Conservation (phyloP, 2,888 invertebrate species). For the Drosophila monieri region DNA sequence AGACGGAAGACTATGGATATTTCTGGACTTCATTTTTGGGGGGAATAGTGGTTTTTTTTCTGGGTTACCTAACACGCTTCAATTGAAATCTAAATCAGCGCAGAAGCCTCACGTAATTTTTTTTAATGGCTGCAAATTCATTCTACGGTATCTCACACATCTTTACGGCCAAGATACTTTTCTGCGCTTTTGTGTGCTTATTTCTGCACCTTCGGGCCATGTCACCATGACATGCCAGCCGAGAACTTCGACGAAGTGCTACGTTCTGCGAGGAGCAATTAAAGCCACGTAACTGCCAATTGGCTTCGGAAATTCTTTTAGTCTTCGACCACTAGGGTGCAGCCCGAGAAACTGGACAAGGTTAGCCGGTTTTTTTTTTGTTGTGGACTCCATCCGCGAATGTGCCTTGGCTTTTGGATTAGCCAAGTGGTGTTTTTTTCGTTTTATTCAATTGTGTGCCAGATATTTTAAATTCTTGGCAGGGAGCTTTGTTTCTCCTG, state of each 20-base stretch:
- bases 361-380: constrained; percentile 64
- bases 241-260: constrained; percentile 18
- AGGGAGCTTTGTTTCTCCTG: constrained; percentile 58
- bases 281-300: constrained; percentile 69
- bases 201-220: constrained; percentile 45
- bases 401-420: constrained; percentile 31
- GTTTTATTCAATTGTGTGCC: constrained; percentile 72
- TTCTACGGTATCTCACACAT: constrained; percentile 2
- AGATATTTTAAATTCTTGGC: constrained; percentile 73
- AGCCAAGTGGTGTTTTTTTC: constrained; percentile 24
- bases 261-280: constrained; percentile 41
- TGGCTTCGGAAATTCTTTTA: constrained; percentile 68
- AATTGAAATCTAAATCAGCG: constrained; percentile 34
- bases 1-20: constrained; percentile 6
- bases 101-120: constrained; percentile 65
- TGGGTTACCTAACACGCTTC: constrained; percentile 33
- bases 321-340: constrained; percentile 67
- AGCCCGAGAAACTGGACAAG: constrained; percentile 63
- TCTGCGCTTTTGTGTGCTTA: constrained; percentile 8
- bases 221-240: constrained; percentile 64
- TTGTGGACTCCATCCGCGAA: not conserved
- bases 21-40: constrained; percentile 25
- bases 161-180: constrained; percentile 10
- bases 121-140: constrained; percentile 57
- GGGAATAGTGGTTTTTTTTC: constrained; percentile 1